Evolutionary conservation across 2,113 vertebrate species (phyloP), one percentile per base, ranked within the genome.

Genomic region (Spilogale gracilis): DNA sequence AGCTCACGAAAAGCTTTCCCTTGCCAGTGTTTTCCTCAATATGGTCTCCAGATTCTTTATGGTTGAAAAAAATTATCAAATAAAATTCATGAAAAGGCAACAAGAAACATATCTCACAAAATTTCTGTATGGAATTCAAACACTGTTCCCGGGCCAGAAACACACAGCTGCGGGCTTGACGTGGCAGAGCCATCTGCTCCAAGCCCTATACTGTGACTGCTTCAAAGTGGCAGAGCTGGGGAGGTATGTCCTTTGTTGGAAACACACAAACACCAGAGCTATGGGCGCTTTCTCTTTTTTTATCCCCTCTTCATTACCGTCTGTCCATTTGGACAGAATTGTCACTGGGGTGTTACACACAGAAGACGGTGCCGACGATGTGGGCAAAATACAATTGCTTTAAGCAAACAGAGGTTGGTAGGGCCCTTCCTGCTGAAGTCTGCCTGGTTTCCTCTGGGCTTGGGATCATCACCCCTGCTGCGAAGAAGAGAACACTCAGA

Each of bases 31-130:
- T 96, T 96, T 95, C 96, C 94, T 98, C 97, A 97, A 94, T 96
- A 97, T 98, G 96, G 88, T 97, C 97, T 98, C 97, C 97, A 98
- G 97, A 98, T 93, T 98, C 97, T 96, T 98, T 98, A 97, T 96
- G 94, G 85, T 96, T 60, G 94, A 20, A 92, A 89, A 97, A 94
- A 98, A 97, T 94, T 96, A 97, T 91, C 97, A 97, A 97, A 98
- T 98, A 97, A 97, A 98, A 98, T 95, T 94, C 93, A 95, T 84
- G 83, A 97, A 98, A 98, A 98, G 95, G 97, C 97, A 98, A 98
- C 91, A 98, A 96, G 94, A 97, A 98, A 98, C 95, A 95, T 96
- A 97, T 94, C 96, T 97, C 73, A 96, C 94, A 97, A 96, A 97
- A 96, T 97, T 97, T 98, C 97, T 93, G 91, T 89, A 83, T 54